Evolutionary conservation across 2,797 vertebrate genomes (phyloP).

Genomic region (Chaetodon trifasciatus): DNA sequence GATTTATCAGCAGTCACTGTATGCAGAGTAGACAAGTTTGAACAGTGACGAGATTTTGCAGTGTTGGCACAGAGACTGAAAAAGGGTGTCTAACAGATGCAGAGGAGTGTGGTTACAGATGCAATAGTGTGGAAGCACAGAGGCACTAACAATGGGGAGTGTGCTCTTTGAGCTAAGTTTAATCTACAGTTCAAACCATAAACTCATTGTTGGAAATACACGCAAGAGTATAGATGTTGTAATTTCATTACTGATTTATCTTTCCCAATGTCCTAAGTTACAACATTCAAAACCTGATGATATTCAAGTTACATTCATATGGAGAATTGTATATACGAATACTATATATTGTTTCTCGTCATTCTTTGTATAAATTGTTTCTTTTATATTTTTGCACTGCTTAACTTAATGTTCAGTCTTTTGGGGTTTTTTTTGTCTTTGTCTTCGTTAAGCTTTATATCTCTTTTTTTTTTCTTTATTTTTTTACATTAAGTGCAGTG

Average conservation of each 20-base stretch:
- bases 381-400: too few species aligned
- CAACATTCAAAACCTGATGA: not conserved
- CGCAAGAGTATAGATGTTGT: not conserved
- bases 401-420: too few species aligned
- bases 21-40: not conserved
- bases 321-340: too few species aligned
- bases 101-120: not conserved
- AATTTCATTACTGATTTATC: not conserved
- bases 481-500: too few species aligned
- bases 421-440: too few species aligned
- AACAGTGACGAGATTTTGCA: not conserved
- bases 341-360: too few species aligned
- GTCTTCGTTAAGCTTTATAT: too few species aligned
- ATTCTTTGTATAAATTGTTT: too few species aligned
- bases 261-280: not conserved
- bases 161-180: not conserved
- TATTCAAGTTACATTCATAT: not conserved
- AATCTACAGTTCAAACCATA: not conserved
- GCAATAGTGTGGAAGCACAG: not conserved
- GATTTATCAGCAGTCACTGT: not conserved
- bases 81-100: conserved; percentile 6
- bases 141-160: not conserved
- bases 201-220: not conserved
- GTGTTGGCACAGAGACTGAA: conserved; percentile 1
- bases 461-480: too few species aligned